Percentiles rank a stretch among this genome's conserved stretches.
Evolutionary conservation across 2,113 vertebrate species (phyloP).

Genomic region (Sander vitreus): DNA sequence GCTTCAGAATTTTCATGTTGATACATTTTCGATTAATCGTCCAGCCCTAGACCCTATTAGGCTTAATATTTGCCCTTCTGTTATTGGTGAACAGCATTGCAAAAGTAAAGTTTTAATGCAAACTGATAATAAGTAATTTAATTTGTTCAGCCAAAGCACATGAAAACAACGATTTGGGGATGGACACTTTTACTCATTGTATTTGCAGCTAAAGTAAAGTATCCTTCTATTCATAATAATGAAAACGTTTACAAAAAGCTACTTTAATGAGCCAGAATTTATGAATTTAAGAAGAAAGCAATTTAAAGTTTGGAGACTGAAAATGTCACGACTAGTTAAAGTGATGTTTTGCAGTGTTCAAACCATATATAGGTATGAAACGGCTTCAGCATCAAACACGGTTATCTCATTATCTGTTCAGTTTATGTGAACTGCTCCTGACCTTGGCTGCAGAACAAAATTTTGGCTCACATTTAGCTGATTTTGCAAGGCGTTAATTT

Average conservation of each 20-base stretch:
- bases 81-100: not conserved
- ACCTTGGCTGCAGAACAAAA: constrained; percentile 31
- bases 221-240: not conserved
- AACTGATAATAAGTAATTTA: not conserved
- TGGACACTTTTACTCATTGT: not conserved
- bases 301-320: not conserved
- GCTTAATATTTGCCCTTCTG: not conserved
- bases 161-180: not conserved
- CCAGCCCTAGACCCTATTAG: not conserved
- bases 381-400: not conserved
- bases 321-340: not conserved
- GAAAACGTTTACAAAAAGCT: not conserved
- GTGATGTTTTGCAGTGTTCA: not conserved
- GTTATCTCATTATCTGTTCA: not conserved
- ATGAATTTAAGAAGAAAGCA: not conserved
- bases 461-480: constrained; percentile 31
- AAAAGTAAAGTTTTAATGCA: not conserved
- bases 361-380: not conserved
- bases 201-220: not conserved
- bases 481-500: constrained; percentile 55
- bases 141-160: not conserved
- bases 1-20: no score
- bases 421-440: constrained; percentile 33
- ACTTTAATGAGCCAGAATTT: not conserved
- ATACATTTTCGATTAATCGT: no score